Conservation (phyloP, 2,888 invertebrate genomes). For the Sesia bembeciformis region DNA sequence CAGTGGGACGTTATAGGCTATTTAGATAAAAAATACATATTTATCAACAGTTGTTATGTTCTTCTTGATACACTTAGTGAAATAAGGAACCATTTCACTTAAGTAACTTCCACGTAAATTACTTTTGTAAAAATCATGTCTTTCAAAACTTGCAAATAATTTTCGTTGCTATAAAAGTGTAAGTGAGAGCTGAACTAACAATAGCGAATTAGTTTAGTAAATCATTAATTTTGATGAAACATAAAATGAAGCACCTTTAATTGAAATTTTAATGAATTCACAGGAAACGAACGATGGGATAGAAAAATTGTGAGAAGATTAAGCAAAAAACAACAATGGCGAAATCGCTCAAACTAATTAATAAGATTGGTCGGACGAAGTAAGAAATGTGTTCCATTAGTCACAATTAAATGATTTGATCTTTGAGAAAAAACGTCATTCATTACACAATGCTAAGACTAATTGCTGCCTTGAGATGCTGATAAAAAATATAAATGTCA, state of each 20-base stretch:
- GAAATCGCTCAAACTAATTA: constrained; percentile 5
- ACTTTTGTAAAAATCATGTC: no score
- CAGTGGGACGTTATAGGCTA: no score
- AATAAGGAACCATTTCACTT: no score
- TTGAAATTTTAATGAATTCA: not conserved
- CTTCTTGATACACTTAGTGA: no score
- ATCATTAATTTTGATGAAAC: no score
- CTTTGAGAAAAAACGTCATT: constrained; percentile 5
- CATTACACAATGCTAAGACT: constrained; percentile 2
- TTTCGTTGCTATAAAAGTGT: no score
- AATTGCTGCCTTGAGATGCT: not conserved
- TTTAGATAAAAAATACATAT: no score
- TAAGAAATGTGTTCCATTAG: constrained; percentile 6
- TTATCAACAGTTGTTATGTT: no score
- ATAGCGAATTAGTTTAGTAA: no score
- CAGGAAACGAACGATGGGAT: not conserved
- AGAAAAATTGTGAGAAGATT: constrained; percentile 8
- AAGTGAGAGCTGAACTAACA: no score
- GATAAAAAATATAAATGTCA: not conserved
- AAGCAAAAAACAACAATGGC: constrained; percentile 5
- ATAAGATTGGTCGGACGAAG: constrained; percentile 3
- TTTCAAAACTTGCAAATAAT: no score
- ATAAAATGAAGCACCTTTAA: not conserved
- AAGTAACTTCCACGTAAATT: no score
- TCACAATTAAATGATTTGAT: constrained; percentile 6